A percentile compares a stretch with the other conserved stretches of the same genome.
Conservation (phyloP, 2,888 invertebrate genomes). For the Drosophila infuscata region DNA sequence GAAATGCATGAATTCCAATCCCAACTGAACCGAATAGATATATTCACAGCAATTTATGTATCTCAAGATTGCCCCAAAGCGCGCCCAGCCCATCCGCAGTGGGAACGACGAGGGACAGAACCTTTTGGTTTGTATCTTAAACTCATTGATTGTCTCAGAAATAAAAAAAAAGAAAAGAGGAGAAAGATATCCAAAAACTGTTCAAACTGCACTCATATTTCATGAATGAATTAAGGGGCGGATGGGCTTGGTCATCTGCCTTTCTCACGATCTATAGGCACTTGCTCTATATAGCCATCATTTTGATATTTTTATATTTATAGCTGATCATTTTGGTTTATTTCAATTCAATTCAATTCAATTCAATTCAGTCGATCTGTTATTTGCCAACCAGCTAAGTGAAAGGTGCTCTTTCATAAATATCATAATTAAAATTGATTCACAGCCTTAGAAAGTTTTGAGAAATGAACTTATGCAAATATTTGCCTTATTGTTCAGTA, state of each 20-base stretch:
- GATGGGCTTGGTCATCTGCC: slow-evolving; percentile 14
- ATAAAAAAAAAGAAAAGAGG: background rate
- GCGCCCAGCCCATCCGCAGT: slow-evolving; percentile 20
- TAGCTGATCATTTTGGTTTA: slow-evolving; percentile 57
- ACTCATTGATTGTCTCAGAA: slow-evolving; percentile 38
- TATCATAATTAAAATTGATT: slow-evolving; percentile 7
- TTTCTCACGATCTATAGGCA: slow-evolving; percentile 66
- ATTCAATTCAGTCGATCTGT: slow-evolving; percentile 32
- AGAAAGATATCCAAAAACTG: slow-evolving; percentile 19
- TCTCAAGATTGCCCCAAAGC: slow-evolving; percentile 46
- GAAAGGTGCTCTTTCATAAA: slow-evolving; percentile 37
- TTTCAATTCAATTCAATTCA: slow-evolving; percentile 44
- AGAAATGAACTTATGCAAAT: slow-evolving; percentile 31
- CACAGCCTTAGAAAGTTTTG: slow-evolving; percentile 46
- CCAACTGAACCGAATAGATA: slow-evolving; percentile 42
- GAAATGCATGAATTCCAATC: slow-evolving; percentile 34
- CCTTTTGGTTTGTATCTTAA: slow-evolving; percentile 13
- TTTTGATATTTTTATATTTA: slow-evolving; percentile 53
- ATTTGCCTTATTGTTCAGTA: background rate
- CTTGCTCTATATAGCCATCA: slow-evolving; percentile 46
- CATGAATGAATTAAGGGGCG: slow-evolving; percentile 25
- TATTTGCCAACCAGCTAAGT: slow-evolving; percentile 26
- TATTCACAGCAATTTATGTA: slow-evolving; percentile 64
- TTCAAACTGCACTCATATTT: slow-evolving; percentile 53
- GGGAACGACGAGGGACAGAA: slow-evolving; percentile 45